Evolutionary conservation across 2,888 invertebrate genomes (phyloP), one percentile per base, ranked within the genome.

Genomic region (Eudasyphora cyanicolor): DNA sequence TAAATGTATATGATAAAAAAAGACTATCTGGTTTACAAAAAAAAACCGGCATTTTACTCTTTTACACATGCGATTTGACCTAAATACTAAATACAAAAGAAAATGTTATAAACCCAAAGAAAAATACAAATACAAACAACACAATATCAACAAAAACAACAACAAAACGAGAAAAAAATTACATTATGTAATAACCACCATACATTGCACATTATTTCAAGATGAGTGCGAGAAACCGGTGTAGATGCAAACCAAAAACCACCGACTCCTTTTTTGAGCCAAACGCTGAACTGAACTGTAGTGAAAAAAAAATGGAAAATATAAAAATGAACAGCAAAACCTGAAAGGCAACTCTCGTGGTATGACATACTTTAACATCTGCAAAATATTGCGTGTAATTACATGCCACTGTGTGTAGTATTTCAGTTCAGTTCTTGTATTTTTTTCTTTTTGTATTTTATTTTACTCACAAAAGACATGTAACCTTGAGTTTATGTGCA

Each of bases 181-280:
- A 82, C 62, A 77, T 84, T 82, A 84, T 77, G 79, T 79, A 84
- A 82, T 78, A 84, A 84, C 84, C 84, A 79, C 62, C 67, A 67
- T 24, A 67, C 81, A 84, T 81, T 73, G 81, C 81, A 78, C 81
- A 84, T 84, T 84, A 81, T 81, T 84, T 84, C 76, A 84, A 84
- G 84, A 84, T 82, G 84, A 83, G 60, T 27, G 29, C 60, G 29
- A 60, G 27, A 67, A 67, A 67, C 67, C 67, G 67, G 67, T 45
- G 45, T 67, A 38, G 42, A 67, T 67, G 67, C 42, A 35, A 67
- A 67, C 42, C 17, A 42, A 67, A 29, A 64, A 64, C 64, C 67
- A 67, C 21, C 32, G 67, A 67, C 67, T 67, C 67, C 67, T 67
- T 67, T n/a, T 67, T 67, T 67, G 24, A 42, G 24, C 14, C 42